A percentile compares a stretch with the other conserved stretches of the same genome.
Conservation (phyloP, 2,888 invertebrate genomes). For the Plagodis pulveraria region DNA sequence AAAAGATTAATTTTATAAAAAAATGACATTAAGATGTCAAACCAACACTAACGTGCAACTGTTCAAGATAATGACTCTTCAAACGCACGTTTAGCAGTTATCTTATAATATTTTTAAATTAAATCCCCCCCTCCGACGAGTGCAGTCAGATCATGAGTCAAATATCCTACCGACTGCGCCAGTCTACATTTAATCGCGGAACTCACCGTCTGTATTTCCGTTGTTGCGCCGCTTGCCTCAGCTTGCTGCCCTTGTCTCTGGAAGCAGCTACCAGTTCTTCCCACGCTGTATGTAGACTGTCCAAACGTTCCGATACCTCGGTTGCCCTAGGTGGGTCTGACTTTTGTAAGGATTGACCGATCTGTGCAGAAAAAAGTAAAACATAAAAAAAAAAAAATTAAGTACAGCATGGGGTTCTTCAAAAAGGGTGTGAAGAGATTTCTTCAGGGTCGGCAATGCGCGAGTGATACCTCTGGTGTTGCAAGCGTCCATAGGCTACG, state of each 20-base stretch:
- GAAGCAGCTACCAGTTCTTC: conserved; percentile 93
- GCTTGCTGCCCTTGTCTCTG: conserved; percentile 89
- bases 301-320: conserved; percentile 93
- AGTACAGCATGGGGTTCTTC: too few species aligned
- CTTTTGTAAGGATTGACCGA: conserved; percentile 74
- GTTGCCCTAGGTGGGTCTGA: conserved; percentile 84
- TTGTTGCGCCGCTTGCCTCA: conserved; percentile 95
- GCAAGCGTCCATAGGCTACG: too few species aligned
- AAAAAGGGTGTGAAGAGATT: too few species aligned
- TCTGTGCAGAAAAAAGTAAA: conserved; percentile 52
- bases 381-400: too few species aligned
- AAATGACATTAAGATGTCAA: not conserved
- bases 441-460: too few species aligned
- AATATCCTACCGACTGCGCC: not conserved
- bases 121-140: too few species aligned
- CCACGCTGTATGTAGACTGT: conserved; percentile 94
- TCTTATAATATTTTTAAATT: too few species aligned
- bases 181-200: conserved; percentile 35
- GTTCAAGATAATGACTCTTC: not conserved
- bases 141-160: too few species aligned
- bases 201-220: conserved; percentile 83
- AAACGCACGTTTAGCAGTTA: too few species aligned
- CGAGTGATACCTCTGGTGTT: too few species aligned
- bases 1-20: too few species aligned
- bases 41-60: not conserved